Evolutionary conservation across 2,113 vertebrate species (phyloP), one percentile per base, ranked within the genome.

Genomic region (Pygoscelis adeliae): DNA sequence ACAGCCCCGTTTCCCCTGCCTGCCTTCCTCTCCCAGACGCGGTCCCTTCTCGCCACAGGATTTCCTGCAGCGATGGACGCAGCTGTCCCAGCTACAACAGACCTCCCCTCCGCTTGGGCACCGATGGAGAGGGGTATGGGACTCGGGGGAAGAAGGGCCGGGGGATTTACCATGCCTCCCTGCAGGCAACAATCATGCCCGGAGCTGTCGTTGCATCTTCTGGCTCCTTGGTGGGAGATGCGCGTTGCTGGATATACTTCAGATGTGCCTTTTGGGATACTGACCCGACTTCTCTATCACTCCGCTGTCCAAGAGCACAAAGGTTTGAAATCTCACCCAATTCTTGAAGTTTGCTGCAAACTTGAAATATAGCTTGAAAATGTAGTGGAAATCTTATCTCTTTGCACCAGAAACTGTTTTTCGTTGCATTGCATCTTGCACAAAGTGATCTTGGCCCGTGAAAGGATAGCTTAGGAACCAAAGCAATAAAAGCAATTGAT

Each of bases 381-480:
- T 8, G 10, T 32, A 5, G 11, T 72, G 49, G 47, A 38, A 81
- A 47, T 55, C 20, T 10, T 46, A 6, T 19, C 25, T 47, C 18
- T 83, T 53, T 16, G 15, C n/a, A 46, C 15, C 30, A 63, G 10
- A 86, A 81, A 40, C 16, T 69, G 21, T 1, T 23, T 74, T 78
- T 82, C 8, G 1, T 23, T 72, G 23, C n/a, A 22, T 4, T 82
- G 44, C 11, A 15, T 47, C 56, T 79, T 34, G 16, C 49, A 72
- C 13, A 40, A 10, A 0, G 4, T 23, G 20, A 27, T 62, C 29
- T 11, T 38, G n/a, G 8, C 55, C 13, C 0, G 0, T 36, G 32
- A 63, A 71, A 83, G 16, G 47, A 40, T 17, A 38, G 12, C n/a
- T 76, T 27, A 76, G 66, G 40, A 40, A 47, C 17, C 9, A 38